A percentile compares a stretch with the other conserved stretches of the same genome.
These are phyloP conservation scores for Pterobdella sp. DNA, from an alignment of 2,888 invertebrate species.

Conservation along the genomic window DNA sequence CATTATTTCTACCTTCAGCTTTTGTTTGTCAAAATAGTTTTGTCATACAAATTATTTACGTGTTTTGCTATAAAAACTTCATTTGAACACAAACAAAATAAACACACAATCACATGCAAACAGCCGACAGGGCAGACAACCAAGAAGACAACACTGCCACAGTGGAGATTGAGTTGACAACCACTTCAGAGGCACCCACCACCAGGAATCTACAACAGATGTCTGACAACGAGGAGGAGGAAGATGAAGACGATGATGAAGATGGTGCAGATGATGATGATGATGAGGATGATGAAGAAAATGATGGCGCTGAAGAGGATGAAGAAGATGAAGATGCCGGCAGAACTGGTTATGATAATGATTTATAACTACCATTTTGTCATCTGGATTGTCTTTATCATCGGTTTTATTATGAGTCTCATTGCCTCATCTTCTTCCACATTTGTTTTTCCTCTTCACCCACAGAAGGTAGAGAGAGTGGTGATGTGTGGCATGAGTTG, in stretches of 20 bases:
- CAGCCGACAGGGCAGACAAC: neutral
- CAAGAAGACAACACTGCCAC: neutral
- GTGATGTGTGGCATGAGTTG: neutral
- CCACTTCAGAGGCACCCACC: conserved; percentile 27
- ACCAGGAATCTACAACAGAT: neutral
- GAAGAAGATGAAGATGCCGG: neutral
- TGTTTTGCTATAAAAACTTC: too few relatives aligned
- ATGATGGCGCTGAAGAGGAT: neutral
- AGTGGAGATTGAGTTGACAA: conserved; percentile 39
- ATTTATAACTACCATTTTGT: too few relatives aligned
- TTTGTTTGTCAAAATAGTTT: too few relatives aligned
- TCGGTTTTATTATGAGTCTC: neutral
- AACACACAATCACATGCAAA: neutral
- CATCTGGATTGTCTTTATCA: too few relatives aligned
- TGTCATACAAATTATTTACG: too few relatives aligned
- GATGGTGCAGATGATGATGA: conserved; percentile 16
- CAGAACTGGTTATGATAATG: neutral
- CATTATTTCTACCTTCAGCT: too few relatives aligned
- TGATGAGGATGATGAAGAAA: conserved; percentile 11
- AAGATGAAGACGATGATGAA: conserved; percentile 16
- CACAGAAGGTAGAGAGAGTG: neutral
- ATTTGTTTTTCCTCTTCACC: neutral
- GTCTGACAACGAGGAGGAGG: neutral
- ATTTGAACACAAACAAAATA: too few relatives aligned
- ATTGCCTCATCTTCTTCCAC: neutral